Base-by-base conservation (phyloP, 2,113 vertebrate genomes). In the Channa argus region DNA sequence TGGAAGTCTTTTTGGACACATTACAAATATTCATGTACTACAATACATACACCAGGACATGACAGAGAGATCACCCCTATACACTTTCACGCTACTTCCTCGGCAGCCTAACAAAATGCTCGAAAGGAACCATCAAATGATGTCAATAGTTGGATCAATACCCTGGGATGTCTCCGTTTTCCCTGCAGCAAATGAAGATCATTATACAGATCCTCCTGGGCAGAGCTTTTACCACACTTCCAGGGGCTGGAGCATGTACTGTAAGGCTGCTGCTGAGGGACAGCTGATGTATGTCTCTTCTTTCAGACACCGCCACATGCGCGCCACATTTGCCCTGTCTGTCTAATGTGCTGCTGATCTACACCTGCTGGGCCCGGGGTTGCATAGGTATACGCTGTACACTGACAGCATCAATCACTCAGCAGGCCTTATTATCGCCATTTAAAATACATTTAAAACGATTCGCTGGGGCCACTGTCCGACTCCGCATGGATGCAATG, bases 121-220 rank as follows among this genome's bases (percentile, higher is more conserved):
- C 90, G 86, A 93, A 93, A 91, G 88, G 86, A 92, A 84, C 74
- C 77, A 69, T 93, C 88, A 91, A 88, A 92, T 91, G 82, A 92
- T 93, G 89, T 92, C 91, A 93, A 94, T 92, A 93, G 79, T 52
- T 59, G 72, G 89, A 92, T 93, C 93, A 92, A 93, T 93, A 92
- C 61, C 69, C 83, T 67, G 70, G 82, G 82, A 90, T 87, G 83
- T 90, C 89, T 93, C 80, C 56, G 86, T 87, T 91, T 89, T 76
- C 85, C 83, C 86, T 60, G 80, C 86, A 88, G 89, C 88, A 82
- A 91, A 89, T 77, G 73, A 80, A 83, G 83, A 91, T 86, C 82
- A 86, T 90, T 82, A 89, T 47, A 73, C 60, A 71, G 87, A 85
- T 79, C 76, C 82, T 84, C 85, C 84, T 69, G 82, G 86, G 74